A percentile compares a stretch with the other conserved stretches of the same genome.
Conservation (phyloP, 2,797 vertebrate genomes). For the Tiaroga cobitis region DNA sequence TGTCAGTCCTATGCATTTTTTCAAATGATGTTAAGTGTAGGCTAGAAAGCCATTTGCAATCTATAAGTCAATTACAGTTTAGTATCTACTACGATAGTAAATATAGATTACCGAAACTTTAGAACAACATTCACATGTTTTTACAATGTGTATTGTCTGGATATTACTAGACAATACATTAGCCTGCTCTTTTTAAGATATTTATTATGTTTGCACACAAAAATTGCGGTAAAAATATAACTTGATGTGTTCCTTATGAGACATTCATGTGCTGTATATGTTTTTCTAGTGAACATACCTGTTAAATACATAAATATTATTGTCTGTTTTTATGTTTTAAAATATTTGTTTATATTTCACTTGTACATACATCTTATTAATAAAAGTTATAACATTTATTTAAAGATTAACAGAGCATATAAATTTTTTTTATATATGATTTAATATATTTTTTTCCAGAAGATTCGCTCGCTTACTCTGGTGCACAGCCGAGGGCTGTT, state of each 20-base stretch:
- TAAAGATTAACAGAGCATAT: too few species aligned
- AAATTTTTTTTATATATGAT: too few species aligned
- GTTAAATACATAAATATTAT: background rate
- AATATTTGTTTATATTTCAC: background rate
- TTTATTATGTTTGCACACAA: background rate
- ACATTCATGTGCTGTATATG: background rate
- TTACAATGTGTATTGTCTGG: background rate
- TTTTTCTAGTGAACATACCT: background rate
- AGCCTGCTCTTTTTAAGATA: background rate
- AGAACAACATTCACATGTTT: background rate
- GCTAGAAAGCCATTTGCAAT: background rate
- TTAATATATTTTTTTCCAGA: too few species aligned
- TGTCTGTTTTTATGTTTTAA: background rate
- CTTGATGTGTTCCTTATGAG: background rate
- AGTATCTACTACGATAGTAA: background rate
- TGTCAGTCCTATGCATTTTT: background rate
- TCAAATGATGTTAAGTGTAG: background rate
- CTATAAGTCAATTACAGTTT: background rate
- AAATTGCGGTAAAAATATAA: background rate
- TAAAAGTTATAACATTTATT: background rate
- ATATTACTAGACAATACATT: background rate
- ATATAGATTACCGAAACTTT: background rate
- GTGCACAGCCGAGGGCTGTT: too few species aligned
- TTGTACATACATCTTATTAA: background rate
- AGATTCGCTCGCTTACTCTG: too few species aligned